Conservation (phyloP, 2,888 invertebrate genomes). For the Epicampocera succincta region DNA sequence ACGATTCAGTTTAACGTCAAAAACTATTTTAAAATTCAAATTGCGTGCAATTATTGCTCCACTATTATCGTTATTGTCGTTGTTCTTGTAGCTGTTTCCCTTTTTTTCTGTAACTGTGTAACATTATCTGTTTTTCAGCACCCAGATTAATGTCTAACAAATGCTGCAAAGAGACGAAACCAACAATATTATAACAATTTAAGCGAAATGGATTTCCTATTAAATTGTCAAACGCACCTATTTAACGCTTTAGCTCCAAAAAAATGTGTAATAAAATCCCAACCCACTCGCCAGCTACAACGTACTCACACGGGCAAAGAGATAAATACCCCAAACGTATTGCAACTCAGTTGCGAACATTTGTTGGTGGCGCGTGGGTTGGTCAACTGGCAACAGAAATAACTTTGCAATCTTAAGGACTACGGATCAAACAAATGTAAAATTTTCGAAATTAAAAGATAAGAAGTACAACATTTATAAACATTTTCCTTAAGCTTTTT, state of each 20-base stretch:
- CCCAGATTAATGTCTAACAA: conserved; percentile 68
- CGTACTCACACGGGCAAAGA: not conserved
- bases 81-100: conserved; percentile 23
- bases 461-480: conserved; percentile 38
- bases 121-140: conserved; percentile 69
- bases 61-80: conserved; percentile 31
- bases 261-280: conserved; percentile 48
- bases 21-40: conserved; percentile 29
- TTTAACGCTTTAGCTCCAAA: conserved; percentile 69
- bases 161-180: conserved; percentile 16
- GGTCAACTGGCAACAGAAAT: conserved; percentile 67
- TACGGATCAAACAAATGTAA: conserved; percentile 61
- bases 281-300: conserved; percentile 49
- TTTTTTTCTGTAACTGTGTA: conserved; percentile 37
- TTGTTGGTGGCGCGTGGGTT: conserved; percentile 69
- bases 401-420: conserved; percentile 63
- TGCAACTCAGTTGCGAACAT: conserved; percentile 41
- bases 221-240: conserved; percentile 73
- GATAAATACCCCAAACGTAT: conserved; percentile 25
- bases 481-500: conserved; percentile 11
- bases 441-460: conserved; percentile 55
- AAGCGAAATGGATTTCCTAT: conserved; percentile 72
- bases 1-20: conserved; percentile 48
- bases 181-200: conserved; percentile 50
- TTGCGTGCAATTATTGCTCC: conserved; percentile 60